phyloP scores from a whole-genome alignment of 2,113 vertebrate genomes.

The Catagonus wagneri region DNA sequence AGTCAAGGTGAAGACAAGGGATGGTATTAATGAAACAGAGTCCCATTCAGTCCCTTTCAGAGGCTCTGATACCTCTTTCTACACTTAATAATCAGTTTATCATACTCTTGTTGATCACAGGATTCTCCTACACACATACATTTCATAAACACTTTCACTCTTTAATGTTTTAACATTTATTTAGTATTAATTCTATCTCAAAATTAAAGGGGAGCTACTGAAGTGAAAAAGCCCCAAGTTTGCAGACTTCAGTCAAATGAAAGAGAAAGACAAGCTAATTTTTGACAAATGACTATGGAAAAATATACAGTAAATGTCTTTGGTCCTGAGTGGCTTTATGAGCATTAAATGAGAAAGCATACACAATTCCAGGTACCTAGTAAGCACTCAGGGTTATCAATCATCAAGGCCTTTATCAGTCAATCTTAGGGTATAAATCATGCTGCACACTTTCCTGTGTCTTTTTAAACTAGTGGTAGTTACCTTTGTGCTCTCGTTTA shows the following conservation, averaged over 20 bases:
- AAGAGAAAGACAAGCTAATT: slow-evolving; percentile 10
- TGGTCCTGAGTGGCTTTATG: not conserved
- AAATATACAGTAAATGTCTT: not conserved
- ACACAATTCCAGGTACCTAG: not conserved
- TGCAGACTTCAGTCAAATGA: not conserved
- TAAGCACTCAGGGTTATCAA: not conserved
- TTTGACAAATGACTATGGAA: not conserved
- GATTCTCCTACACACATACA: not conserved
- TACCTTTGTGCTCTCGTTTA: not conserved
- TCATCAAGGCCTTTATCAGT: not conserved
- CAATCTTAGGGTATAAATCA: not conserved
- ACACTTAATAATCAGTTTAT: not conserved
- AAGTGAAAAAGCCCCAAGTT: not conserved
- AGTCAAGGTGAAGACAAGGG: not conserved
- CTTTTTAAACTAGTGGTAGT: not conserved
- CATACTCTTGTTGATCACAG: not conserved
- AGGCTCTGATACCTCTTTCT: not conserved
- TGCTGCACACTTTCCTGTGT: not conserved
- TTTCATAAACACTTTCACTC: not conserved
- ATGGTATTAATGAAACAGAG: not conserved
- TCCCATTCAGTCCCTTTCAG: not conserved
- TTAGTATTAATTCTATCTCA: not conserved
- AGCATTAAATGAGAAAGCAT: not conserved
- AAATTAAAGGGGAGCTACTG: not conserved
- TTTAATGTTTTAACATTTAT: not conserved